Conservation (phyloP, 2,797 vertebrate genomes). For the Apodemus agrarius region DNA sequence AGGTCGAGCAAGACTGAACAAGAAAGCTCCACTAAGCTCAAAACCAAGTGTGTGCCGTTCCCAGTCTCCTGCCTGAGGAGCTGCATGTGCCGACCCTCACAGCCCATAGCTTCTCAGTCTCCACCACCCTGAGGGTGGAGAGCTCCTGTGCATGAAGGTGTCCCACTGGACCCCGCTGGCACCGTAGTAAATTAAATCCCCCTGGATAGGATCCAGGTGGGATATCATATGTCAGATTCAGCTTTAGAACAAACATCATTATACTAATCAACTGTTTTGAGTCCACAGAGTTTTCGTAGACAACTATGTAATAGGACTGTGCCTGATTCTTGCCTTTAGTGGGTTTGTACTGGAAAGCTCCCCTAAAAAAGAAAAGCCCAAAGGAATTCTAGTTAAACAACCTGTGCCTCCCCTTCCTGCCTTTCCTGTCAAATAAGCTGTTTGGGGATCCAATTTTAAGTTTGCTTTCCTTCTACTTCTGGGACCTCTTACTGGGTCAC, state of each 20-base stretch:
- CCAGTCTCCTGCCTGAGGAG: neutral
- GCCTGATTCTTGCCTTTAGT: neutral
- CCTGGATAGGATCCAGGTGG: neutral
- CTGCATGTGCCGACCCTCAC: accelerated
- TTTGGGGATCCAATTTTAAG: neutral
- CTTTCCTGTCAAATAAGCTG: neutral
- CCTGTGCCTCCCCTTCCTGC: neutral
- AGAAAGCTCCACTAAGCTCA: neutral
- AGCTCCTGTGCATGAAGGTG: neutral
- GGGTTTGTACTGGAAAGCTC: neutral
- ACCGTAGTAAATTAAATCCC: neutral
- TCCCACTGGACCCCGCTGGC: neutral
- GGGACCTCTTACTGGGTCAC: neutral
- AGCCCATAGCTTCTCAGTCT: accelerated
- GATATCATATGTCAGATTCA: neutral
- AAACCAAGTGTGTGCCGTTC: neutral
- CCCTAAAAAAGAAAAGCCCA: neutral
- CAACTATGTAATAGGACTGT: neutral
- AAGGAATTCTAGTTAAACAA: neutral
- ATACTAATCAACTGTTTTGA: neutral
- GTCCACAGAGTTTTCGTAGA: neutral
- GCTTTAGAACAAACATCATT: neutral
- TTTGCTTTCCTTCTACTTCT: neutral
- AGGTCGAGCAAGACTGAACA: neutral
- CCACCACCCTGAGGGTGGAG: neutral